Percentiles rank a stretch among this genome's conserved stretches.
These are phyloP conservation scores for Heterodera filipjevi DNA, from an alignment of 2,888 invertebrate species.

Conservation along the genomic window DNA sequence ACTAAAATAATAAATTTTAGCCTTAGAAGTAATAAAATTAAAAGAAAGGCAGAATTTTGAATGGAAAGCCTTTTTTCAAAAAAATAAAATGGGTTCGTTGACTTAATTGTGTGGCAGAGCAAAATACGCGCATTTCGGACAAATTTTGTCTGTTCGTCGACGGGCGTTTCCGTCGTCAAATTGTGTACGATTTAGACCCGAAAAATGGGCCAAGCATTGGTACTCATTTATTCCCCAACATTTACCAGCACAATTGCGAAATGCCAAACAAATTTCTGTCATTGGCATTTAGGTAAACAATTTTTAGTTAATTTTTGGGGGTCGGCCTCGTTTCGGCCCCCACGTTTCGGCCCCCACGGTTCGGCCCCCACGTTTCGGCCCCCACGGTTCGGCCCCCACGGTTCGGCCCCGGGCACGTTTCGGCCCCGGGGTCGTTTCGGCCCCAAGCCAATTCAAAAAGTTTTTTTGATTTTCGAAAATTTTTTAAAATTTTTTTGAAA, in stretches of 20 bases:
- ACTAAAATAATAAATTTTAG: neutral
- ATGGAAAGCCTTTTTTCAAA: neutral
- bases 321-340: too few relatives aligned
- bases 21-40: neutral
- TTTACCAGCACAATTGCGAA: neutral
- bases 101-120: neutral
- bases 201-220: neutral
- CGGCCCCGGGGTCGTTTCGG: too few relatives aligned
- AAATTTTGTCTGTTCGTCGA: conserved; percentile 1
- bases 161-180: neutral
- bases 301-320: too few relatives aligned
- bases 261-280: neutral
- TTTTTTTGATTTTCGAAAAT: too few relatives aligned
- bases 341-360: too few relatives aligned
- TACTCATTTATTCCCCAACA: neutral
- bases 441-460: too few relatives aligned
- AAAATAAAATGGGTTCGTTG: neutral
- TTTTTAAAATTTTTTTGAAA: too few relatives aligned
- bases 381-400: too few relatives aligned
- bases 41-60: neutral
- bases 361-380: too few relatives aligned
- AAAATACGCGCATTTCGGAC: neutral
- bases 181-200: neutral
- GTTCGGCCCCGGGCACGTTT: too few relatives aligned
- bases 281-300: neutral